phyloP scores from a whole-genome alignment of 2,888 invertebrate genomes.

The Pristionchus arcanus region DNA sequence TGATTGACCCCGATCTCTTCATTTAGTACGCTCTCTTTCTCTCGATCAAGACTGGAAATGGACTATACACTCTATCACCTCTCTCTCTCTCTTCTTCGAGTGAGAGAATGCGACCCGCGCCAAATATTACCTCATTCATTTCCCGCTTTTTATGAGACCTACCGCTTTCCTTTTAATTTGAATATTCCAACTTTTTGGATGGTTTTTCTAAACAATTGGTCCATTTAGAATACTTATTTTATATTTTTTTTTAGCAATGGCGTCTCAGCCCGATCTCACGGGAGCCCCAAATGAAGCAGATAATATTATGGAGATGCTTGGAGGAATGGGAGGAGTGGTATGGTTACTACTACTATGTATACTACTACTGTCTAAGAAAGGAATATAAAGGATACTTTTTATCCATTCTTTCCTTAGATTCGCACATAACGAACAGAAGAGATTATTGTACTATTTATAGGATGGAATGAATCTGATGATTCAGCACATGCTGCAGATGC shows the following conservation, averaged over 20 bases:
- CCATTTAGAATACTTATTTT: not conserved
- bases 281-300: not conserved
- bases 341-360: not conserved
- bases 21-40: slow-evolving; percentile 18
- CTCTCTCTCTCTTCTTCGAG: not conserved
- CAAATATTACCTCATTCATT: not conserved
- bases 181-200: not conserved
- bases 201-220: not conserved
- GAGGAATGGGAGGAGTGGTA: slow-evolving; percentile 11
- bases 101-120: not conserved
- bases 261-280: not conserved
- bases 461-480: slow-evolving; percentile 36
- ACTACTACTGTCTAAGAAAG: not conserved
- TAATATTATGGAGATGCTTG: not conserved
- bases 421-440: not conserved
- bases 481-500: slow-evolving; percentile 43
- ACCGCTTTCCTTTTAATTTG: not conserved
- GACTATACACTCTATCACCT: slow-evolving; percentile 19
- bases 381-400: not conserved
- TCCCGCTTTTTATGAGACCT: slow-evolving; percentile 23
- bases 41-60: slow-evolving; percentile 20
- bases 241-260: not conserved
- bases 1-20: not conserved
- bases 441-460: not conserved
- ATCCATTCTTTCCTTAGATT: not conserved